A percentile compares a stretch with the other conserved stretches of the same genome.
These are phyloP conservation scores for Eclectus roratus DNA, from an alignment of 2,113 vertebrate species.

Conservation along the genomic window DNA sequence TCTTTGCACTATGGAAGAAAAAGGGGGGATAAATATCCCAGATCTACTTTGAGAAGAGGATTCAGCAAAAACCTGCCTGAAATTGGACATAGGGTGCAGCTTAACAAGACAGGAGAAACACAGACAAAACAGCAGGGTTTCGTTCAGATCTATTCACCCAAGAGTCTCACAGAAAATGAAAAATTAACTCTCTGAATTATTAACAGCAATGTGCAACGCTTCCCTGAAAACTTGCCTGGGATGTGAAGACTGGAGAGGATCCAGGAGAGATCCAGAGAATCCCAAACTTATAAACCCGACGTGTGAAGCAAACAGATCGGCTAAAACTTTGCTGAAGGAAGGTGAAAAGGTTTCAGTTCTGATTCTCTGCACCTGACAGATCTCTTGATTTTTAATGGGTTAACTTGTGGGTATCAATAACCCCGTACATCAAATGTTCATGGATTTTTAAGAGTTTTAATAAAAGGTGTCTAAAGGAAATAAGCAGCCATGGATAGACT, in stretches of 20 bases:
- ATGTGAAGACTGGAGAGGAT: not conserved
- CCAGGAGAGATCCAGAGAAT: constrained; percentile 23
- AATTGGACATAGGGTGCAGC: not conserved
- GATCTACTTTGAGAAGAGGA: not conserved
- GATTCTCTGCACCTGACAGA: not conserved
- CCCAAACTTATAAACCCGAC: not conserved
- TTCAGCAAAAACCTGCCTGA: not conserved
- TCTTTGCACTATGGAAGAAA: not conserved
- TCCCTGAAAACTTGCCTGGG: not conserved
- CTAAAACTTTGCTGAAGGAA: not conserved
- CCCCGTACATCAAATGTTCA: not conserved
- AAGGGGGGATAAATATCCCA: not conserved
- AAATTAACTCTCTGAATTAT: constrained; percentile 36
- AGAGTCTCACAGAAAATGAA: not conserved
- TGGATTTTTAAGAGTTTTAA: not conserved
- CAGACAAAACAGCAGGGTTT: not conserved
- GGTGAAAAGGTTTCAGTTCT: not conserved
- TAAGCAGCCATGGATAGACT: not conserved
- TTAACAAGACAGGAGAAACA: not conserved
- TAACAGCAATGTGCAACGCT: constrained; percentile 14
- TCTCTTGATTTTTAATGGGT: not conserved
- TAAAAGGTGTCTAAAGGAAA: not conserved
- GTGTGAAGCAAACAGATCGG: not conserved
- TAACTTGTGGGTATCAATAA: not conserved
- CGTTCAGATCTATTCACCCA: not conserved